These are phyloP conservation scores for Leucoraja erinaceus DNA, from an alignment of 2,113 vertebrate genomes.

Conservation along the genomic window DNA sequence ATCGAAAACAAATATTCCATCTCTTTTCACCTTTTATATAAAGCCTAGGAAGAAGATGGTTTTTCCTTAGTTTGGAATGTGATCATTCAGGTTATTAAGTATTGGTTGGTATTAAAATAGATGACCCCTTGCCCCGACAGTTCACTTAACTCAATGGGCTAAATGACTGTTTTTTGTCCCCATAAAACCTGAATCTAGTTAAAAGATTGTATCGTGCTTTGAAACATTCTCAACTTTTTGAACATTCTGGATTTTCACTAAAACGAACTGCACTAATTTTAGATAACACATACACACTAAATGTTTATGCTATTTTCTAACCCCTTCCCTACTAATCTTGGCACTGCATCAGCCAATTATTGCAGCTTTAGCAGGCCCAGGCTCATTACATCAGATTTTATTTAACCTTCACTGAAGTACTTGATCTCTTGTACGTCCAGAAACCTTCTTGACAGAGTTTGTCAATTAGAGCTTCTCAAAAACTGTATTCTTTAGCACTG, in stretches of 20 bases:
- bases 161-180: not conserved
- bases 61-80: not conserved
- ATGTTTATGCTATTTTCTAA: not conserved
- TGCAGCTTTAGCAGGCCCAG: not conserved
- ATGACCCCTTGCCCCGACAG: not conserved
- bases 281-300: not conserved
- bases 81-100: not conserved
- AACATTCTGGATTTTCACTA: not conserved
- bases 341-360: not conserved
- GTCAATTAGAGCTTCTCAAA: not conserved
- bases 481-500: not conserved
- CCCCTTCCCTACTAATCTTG: not conserved
- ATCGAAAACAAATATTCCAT: not conserved
- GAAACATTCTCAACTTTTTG: not conserved
- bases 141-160: not conserved
- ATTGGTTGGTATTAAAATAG: not conserved
- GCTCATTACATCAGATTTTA: not conserved
- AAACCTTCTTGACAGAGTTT: not conserved
- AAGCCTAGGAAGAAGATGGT: slow-evolving; percentile 42
- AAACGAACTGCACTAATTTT: not conserved
- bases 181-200: not conserved
- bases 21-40: not conserved
- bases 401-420: too few relatives aligned
- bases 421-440: not conserved
- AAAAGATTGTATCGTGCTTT: not conserved